phyloP scores from a whole-genome alignment of 1,140 invertebrate genomes.

The Drosophila elegans region DNA sequence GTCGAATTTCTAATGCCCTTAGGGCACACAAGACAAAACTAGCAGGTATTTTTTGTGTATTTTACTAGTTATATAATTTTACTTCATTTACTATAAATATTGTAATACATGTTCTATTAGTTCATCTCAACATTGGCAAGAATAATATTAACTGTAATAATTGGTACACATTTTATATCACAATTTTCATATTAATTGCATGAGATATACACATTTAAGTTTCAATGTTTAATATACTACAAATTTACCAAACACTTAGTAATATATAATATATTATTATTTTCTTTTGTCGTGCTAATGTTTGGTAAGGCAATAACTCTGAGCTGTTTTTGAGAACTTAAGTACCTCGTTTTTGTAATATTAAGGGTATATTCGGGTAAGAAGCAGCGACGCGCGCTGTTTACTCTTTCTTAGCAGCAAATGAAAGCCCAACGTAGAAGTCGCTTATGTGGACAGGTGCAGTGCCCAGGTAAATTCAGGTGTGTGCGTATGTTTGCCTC shows the following conservation, averaged over 20 bases:
- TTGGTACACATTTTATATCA: too few species aligned
- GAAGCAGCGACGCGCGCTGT: slow-evolving; percentile 51
- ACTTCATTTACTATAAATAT: too few species aligned
- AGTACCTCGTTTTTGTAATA: neutral
- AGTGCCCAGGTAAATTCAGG: slow-evolving; percentile 45
- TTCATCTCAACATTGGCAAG: too few species aligned
- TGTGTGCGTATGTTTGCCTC: slow-evolving; percentile 61
- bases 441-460: slow-evolving; percentile 76
- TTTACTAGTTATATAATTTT: too few species aligned
- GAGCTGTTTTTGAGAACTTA: neutral
- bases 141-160: too few species aligned
- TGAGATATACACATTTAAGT: too few species aligned
- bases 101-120: too few species aligned
- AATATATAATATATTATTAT: neutral
- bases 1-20: slow-evolving; percentile 35
- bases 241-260: too few species aligned
- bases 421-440: slow-evolving; percentile 64
- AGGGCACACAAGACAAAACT: too few species aligned
- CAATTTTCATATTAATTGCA: too few species aligned
- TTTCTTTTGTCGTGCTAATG: neutral
- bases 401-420: slow-evolving; percentile 71
- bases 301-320: fast-evolving
- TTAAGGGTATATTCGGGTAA: slow-evolving; percentile 5
- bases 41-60: too few species aligned
- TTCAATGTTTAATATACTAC: too few species aligned